Evolutionary conservation across 2,797 vertebrate genomes (phyloP).

Genomic region (Poeciliopsis gracilis): DNA sequence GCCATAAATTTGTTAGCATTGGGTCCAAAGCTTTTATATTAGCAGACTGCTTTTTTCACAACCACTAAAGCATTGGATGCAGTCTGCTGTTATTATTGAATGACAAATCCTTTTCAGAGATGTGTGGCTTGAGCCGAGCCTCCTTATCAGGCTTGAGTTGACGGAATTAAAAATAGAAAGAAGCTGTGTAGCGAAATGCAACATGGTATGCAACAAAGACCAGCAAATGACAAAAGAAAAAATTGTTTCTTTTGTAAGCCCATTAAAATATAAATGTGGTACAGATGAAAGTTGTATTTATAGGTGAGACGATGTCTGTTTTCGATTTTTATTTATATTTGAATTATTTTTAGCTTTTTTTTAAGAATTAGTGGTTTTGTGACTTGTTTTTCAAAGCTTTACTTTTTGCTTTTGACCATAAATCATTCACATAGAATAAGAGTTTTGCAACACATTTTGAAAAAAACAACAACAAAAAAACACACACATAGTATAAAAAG

Average conservation of each 20-base stretch:
- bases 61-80: constrained; percentile 7
- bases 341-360: not conserved
- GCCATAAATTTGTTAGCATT: not conserved
- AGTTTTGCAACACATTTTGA: too few relatives aligned
- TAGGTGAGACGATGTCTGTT: not conserved
- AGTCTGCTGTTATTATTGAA: constrained; percentile 5
- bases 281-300: not conserved
- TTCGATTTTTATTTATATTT: not conserved
- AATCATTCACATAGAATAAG: too few relatives aligned
- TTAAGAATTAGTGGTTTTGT: not conserved
- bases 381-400: too few relatives aligned
- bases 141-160: not conserved
- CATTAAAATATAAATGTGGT: not conserved
- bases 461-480: too few relatives aligned
- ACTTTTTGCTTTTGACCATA: too few relatives aligned
- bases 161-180: not conserved
- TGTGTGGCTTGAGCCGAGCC: not conserved
- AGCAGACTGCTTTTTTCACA: constrained; percentile 6
- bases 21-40: constrained; percentile 13
- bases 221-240: not conserved
- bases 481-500: too few relatives aligned
- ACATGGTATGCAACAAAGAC: not conserved
- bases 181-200: not conserved
- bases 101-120: constrained; percentile 9
- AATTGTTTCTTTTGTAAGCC: not conserved